These are phyloP conservation scores for Phyllotreta cruciferae DNA, from an alignment of 2,888 invertebrate genomes.

Conservation along the genomic window DNA sequence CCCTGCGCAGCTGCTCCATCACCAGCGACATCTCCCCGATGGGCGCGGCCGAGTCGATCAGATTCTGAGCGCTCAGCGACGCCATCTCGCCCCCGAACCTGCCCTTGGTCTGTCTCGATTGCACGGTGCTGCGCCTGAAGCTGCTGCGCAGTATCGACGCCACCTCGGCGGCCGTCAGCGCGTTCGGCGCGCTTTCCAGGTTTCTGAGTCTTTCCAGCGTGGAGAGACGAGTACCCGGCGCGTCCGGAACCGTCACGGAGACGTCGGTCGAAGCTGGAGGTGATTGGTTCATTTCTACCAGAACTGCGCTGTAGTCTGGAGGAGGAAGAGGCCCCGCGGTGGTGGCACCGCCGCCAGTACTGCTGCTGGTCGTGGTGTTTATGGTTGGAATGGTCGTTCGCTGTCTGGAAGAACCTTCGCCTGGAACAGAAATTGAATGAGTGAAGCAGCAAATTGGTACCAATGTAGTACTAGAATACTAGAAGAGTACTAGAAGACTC, in stretches of 20 bases:
- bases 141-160: conserved; percentile 66
- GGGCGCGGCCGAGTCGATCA: conserved; percentile 68
- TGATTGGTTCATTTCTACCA: conserved; percentile 68
- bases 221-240: conserved; percentile 41
- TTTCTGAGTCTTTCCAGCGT: conserved; percentile 51
- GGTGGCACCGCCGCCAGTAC: no score
- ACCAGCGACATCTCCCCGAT: conserved; percentile 62
- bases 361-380: conserved; percentile 26
- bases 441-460: no score
- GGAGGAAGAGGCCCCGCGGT: conserved; percentile 66
- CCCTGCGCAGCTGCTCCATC: conserved; percentile 50
- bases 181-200: conserved; percentile 52
- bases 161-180: conserved; percentile 66
- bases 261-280: conserved; percentile 41
- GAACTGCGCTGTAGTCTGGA: conserved; percentile 69
- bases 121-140: conserved; percentile 61
- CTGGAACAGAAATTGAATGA: no score
- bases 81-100: conserved; percentile 49
- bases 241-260: conserved; percentile 41
- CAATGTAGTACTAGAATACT: conserved; percentile 40
- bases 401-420: conserved; percentile 35
- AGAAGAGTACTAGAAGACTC: background rate
- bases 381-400: conserved; percentile 34
- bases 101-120: conserved; percentile 42
- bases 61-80: conserved; percentile 66